Evolutionary conservation across 2,888 invertebrate genomes (phyloP), one percentile per base, ranked within the genome.

Genomic region (Agriopis marginaria): DNA sequence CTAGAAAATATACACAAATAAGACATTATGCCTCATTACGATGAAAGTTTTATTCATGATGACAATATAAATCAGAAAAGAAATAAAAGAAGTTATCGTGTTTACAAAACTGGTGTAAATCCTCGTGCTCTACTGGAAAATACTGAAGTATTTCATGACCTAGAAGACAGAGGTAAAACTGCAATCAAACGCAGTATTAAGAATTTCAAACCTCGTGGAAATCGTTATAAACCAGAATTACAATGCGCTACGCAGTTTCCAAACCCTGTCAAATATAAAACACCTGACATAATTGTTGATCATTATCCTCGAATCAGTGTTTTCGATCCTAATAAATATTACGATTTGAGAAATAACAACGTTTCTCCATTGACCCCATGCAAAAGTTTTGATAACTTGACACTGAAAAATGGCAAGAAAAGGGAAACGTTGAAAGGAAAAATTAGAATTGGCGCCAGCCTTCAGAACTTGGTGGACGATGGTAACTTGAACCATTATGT

Each of bases 81-180:
- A 77, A 94, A 94, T 79, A 95, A 95, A 76, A 88, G 94, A 62
- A 95, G 94, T 78, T 95, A 95, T 79, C 90, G 90, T 66, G 94
- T 95, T 45, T 93, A 93, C 74, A 95, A 94, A 82, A 91, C 88
- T 80, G 94, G 94, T n/a, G 77, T 87, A 63, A 88, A 78, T 60
- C 89, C 93, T 17, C 77, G 89, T 65, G 82, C 77, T 59, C 79
- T 90, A 72, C 75, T 91, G 70, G 91, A 93, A 74, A 84, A 88
- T 2, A 85, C 83, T 67, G 89, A 89, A 74, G 88, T 90, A 56
- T 78, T 91, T 68, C 86, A 91, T 60, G 87, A 84, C 55, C 82
- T 92, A 12, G 93, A 92, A 79, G 92, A 88, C 61, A 89, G 87
- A 79, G 89, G 90, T 60, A 88, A 92, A 61, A 89, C 89, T 59